phyloP scores from a whole-genome alignment of 2,797 vertebrate genomes.

The Tokudaia tokunoshimensis region DNA sequence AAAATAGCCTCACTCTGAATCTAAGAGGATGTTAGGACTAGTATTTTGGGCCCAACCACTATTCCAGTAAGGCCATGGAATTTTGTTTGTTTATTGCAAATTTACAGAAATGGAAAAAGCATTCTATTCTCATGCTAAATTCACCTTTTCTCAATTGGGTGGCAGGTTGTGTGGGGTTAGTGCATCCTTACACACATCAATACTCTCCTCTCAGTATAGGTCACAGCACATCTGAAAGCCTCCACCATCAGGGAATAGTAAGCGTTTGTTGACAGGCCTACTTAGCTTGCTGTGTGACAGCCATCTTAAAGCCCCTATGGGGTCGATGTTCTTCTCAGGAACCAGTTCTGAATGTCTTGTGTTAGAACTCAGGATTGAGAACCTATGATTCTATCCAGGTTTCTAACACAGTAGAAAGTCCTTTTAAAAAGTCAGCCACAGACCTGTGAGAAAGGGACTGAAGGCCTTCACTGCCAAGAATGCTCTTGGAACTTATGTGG shows the following conservation, averaged over 20 bases:
- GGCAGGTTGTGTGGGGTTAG: neutral
- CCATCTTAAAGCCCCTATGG: neutral
- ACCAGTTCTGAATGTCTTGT: neutral
- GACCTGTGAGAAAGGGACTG: neutral
- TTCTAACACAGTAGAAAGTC: neutral
- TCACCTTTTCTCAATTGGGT: neutral
- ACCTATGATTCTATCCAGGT: neutral
- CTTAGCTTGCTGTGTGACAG: neutral
- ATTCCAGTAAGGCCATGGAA: slow-evolving; percentile 24
- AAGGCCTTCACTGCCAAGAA: neutral
- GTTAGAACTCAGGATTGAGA: neutral
- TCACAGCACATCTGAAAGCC: neutral
- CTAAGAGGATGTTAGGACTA: neutral
- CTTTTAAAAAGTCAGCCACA: neutral
- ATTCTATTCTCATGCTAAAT: neutral
- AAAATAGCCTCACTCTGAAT: slow-evolving; percentile 52
- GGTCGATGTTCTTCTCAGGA: neutral
- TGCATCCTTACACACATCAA: neutral
- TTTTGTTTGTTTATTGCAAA: slow-evolving; percentile 11
- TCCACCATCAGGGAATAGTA: neutral
- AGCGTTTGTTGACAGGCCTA: neutral
- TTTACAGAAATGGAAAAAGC: slow-evolving; percentile 21
- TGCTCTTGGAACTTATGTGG: neutral
- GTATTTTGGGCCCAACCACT: neutral
- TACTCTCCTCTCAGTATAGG: neutral